Evolutionary conservation across 2,888 invertebrate species (phyloP), one percentile per base, ranked within the genome.

Genomic region (Meliscaeva auricollis): DNA sequence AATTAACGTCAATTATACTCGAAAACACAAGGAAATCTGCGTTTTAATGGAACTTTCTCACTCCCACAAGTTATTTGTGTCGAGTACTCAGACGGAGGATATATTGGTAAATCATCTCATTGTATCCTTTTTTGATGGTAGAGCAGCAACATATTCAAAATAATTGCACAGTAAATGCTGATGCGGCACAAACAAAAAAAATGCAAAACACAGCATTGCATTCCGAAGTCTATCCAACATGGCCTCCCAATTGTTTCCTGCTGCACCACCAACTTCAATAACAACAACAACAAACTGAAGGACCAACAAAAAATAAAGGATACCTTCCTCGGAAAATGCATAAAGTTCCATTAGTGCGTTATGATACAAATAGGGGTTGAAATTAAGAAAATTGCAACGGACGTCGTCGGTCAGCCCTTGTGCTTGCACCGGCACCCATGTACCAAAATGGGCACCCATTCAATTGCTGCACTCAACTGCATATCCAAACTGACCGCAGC

Each of bases 1-100:
- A 85, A 85, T 85, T 85, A 85, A 85, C 77, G 80, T 85, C 85
- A 85, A 85, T 85, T 85, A 66, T 66, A 77, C 73, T 77, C 62
- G 58, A 77, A 80, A 81, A 81, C 73, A 85, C 81, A 85, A 85
- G 73, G 68, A 80, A 85, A 80, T 79, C 76, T 85, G 85, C 85
- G 62, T 77, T 77, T 85, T 81, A 85, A 85, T 81, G 85, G 85
- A 85, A 73, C 85, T 32, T 35, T 15, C 72, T 22, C 56, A 41
- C 62, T 3, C 30, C 74, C 30, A 35, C 3, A 48, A 20, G 60
- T 64, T 44, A 66, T 48, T 66, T 66, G 66, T 30, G 6, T 26
- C 44, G n/a, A 66, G 35, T 26, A 20, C 52, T 26, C 17, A 8
- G 17, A 17, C 17, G 7, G 6, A 9, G 17, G n/a, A n/a, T 41